Percentiles rank a stretch among this genome's conserved stretches.
Conservation (phyloP, 2,113 vertebrate genomes). For the Coracopsis vasa region DNA sequence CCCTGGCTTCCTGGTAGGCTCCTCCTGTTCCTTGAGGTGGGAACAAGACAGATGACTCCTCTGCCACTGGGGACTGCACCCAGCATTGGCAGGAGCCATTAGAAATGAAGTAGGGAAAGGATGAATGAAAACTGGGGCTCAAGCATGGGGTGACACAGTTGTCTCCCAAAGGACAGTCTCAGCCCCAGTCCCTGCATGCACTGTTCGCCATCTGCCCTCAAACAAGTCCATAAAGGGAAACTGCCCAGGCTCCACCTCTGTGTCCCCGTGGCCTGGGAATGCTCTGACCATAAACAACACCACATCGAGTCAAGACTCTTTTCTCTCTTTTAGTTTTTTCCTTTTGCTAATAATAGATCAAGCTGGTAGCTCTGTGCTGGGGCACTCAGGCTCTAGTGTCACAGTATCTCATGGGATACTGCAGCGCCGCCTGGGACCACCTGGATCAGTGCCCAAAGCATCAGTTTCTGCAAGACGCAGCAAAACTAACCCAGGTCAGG, state of each 20-base stretch:
- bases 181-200: neutral
- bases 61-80: neutral
- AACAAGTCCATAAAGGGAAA: constrained; percentile 61
- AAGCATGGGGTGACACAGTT: accelerated
- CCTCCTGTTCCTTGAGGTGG: neutral
- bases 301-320: neutral
- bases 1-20: neutral
- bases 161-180: neutral
- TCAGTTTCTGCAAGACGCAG: neutral
- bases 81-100: neutral
- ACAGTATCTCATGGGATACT: constrained; percentile 11
- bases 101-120: neutral
- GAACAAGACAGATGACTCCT: neutral
- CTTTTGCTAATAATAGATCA: constrained; percentile 33
- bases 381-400: neutral
- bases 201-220: neutral
- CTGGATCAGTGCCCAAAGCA: constrained; percentile 6
- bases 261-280: constrained; percentile 18
- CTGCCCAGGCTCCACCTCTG: neutral
- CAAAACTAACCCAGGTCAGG: neutral
- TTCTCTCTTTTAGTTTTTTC: neutral
- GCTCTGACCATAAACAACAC: neutral
- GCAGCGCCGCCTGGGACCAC: neutral
- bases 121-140: neutral
- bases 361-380: neutral